phyloP scores from a whole-genome alignment of 2,888 invertebrate genomes.

The Tachystola acroxantha region DNA sequence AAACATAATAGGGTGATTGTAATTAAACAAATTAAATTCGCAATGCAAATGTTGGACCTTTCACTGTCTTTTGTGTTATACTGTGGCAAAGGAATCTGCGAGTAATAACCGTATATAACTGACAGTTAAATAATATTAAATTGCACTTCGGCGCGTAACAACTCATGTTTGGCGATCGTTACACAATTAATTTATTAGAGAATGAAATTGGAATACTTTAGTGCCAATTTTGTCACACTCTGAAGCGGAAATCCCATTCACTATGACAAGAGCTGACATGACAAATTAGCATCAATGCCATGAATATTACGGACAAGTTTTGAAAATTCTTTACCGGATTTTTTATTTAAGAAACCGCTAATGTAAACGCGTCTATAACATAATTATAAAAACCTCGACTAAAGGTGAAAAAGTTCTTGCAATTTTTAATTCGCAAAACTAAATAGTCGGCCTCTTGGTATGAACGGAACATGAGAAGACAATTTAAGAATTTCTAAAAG shows the following conservation, averaged over 20 bases:
- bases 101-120: conserved; percentile 12
- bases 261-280: too few species aligned
- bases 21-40: conserved; percentile 40
- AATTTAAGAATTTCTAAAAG: too few species aligned
- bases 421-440: too few species aligned
- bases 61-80: conserved; percentile 22
- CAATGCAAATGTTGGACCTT: conserved; percentile 27
- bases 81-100: conserved; percentile 5
- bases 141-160: not conserved
- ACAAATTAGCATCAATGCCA: too few species aligned
- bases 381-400: too few species aligned
- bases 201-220: not conserved
- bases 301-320: too few species aligned
- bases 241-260: not conserved
- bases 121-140: conserved; percentile 12
- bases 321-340: too few species aligned
- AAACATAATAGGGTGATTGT: conserved; percentile 37
- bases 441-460: too few species aligned
- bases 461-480: too few species aligned
- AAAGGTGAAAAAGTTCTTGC: too few species aligned
- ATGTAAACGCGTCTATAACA: too few species aligned
- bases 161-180: not conserved
- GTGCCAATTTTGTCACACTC: not conserved
- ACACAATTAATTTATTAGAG: not conserved
- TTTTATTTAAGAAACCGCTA: too few species aligned